Evolutionary conservation across 2,888 invertebrate species (phyloP).

Genomic region (Diarsia mendica): DNA sequence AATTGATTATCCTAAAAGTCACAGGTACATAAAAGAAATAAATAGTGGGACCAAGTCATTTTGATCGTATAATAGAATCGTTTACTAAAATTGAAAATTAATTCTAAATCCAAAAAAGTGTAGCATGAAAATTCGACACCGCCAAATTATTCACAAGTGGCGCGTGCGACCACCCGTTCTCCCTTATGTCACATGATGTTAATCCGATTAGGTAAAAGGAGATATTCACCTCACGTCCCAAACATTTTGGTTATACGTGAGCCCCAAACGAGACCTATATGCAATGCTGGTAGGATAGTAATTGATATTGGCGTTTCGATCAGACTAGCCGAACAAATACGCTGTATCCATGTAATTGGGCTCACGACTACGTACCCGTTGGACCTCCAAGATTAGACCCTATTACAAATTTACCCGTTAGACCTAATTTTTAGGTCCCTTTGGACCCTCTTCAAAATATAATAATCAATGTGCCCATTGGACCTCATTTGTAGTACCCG

Average conservation of each 20-base stretch:
- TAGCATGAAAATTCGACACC: slow-evolving; percentile 29
- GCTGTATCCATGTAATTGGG: slow-evolving; percentile 47
- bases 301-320: slow-evolving; percentile 73
- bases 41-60: slow-evolving; percentile 26
- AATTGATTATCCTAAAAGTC: slow-evolving; percentile 11
- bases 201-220: slow-evolving; percentile 75
- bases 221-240: slow-evolving; percentile 75
- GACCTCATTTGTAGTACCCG: no score
- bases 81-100: slow-evolving; percentile 29
- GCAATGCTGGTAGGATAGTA: slow-evolving; percentile 71
- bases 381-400: no score
- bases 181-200: slow-evolving; percentile 71
- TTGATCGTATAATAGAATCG: slow-evolving; percentile 43
- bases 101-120: slow-evolving; percentile 31
- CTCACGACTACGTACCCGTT: no score
- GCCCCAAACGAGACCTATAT: slow-evolving; percentile 67
- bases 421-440: no score
- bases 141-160: slow-evolving; percentile 58
- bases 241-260: slow-evolving; percentile 78
- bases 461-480: no score
- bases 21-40: neutral
- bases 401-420: no score
- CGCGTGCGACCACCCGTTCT: slow-evolving; percentile 36
- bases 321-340: slow-evolving; percentile 55
- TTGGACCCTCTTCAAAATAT: no score